Evolutionary conservation across 2,113 vertebrate species (phyloP), one percentile per base, ranked within the genome.

Genomic region (Otocyon megalotis): DNA sequence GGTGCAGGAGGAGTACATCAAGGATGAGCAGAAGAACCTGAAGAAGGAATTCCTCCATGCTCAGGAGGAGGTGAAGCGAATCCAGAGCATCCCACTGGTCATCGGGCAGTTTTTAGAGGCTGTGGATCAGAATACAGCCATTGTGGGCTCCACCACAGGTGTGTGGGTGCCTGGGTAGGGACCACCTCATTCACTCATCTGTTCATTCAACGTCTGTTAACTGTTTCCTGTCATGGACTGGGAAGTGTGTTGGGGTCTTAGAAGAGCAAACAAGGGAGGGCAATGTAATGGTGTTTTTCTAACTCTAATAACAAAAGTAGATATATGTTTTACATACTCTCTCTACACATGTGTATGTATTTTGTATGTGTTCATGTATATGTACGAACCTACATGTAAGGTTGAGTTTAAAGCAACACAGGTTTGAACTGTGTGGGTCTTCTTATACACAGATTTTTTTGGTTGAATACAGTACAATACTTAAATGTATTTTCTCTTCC

Each of bases 31-130:
- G 98, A 99, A 99, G 98, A 99, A 99, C 97, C 98, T 99, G 58
- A 99, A 99, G 98, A 99, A 99, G 97, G 99, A 99, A 89, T 99
- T 99, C 54, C 99, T 99, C 43, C 99, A 99, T 0, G 99, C 99
- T 3, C 99, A 99, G 98, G 99, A 99, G 98, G 99, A 99, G 98
- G 99, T 99, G 96, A 99, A 99, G 97, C 99, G 99, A 74, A 99
- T 99, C 98, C 99, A 99, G 98, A 99, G 99, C 98, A 99, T 99
- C 97, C 99, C 99, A 0, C 96, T 99, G 8, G 99, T 99, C 95
- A 99, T 99, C 3, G 99, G 99, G 8, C 99, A 99, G 99, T 99
- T 99, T 97, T 98, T 99, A 93, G 99, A 99, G 97, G 99, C 99
- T 26, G 99, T 99, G 24, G 99, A 99, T 97, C 99, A 99, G 98